Percentiles rank a stretch among this genome's conserved stretches.
Evolutionary conservation across 2,797 vertebrate genomes (phyloP).

Genomic region (Dendrocincla tyrannina): DNA sequence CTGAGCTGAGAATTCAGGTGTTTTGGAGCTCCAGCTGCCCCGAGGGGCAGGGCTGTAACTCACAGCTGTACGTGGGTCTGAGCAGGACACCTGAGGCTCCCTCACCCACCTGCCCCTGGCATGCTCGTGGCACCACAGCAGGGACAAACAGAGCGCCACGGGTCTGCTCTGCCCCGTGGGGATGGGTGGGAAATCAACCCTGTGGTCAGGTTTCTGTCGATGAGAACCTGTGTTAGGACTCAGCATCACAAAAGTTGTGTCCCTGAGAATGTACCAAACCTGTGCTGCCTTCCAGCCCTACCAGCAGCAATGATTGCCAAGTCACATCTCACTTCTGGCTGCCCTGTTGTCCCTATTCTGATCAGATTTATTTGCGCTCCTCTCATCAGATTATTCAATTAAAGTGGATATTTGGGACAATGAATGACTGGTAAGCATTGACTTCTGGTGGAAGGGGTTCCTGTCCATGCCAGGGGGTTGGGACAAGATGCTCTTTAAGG

Average conservation of each 20-base stretch:
- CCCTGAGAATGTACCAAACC: background rate
- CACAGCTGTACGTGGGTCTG: background rate
- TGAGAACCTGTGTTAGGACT: background rate
- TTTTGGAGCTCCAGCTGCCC: background rate
- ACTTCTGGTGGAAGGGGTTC: background rate
- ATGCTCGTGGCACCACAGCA: fast-evolving
- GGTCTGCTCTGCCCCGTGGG: background rate
- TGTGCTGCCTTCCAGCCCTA: background rate
- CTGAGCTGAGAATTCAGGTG: background rate
- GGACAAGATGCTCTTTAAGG: background rate
- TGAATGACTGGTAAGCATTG: background rate
- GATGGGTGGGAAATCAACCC: background rate
- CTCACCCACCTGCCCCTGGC: background rate
- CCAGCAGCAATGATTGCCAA: background rate
- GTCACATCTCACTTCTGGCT: background rate
- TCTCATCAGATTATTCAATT: background rate
- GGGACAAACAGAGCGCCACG: fast-evolving
- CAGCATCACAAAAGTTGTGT: fast-evolving
- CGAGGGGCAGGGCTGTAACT: background rate
- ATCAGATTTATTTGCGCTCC: background rate
- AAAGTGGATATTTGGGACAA: too few species aligned
- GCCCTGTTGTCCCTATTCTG: background rate
- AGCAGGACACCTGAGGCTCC: background rate
- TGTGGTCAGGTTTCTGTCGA: background rate
- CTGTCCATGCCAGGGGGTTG: background rate